phyloP scores from a whole-genome alignment of 1,140 invertebrate species.

The Triops longicaudatus region DNA sequence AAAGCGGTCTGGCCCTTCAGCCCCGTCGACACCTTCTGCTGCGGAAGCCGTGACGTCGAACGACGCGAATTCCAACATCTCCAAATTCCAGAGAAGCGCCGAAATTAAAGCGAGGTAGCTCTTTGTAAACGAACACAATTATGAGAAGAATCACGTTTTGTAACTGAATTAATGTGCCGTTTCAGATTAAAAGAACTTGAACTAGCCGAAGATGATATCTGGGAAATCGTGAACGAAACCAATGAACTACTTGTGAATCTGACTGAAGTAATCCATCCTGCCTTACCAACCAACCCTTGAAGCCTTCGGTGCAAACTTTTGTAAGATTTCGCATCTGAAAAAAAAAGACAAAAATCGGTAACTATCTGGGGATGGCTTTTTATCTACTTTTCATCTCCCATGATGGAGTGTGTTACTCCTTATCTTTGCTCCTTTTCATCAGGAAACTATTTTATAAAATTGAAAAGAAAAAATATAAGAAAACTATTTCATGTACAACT shows the following conservation, averaged over 20 bases:
- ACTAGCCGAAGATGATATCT: conserved; percentile 7
- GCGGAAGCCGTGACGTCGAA: neutral
- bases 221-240: conserved; percentile 6
- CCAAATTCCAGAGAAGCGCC: neutral
- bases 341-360: neutral
- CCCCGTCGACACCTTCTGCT: neutral
- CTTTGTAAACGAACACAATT: neutral
- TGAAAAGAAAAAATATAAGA: neutral
- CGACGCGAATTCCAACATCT: neutral
- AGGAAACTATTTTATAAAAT: neutral
- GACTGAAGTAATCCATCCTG: neutral
- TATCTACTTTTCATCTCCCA: neutral
- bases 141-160: too few relatives aligned
- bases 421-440: too few relatives aligned
- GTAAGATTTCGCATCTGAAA: neutral
- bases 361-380: neutral
- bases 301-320: neutral
- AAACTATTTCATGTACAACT: neutral
- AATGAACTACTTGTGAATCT: neutral
- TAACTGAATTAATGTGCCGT: neutral
- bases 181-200: neutral
- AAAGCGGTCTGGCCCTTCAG: neutral
- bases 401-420: too few relatives aligned
- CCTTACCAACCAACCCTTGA: neutral
- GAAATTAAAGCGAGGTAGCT: neutral